phyloP scores from a whole-genome alignment of 1,140 invertebrate genomes.

The Stegodyphus dumicola region DNA sequence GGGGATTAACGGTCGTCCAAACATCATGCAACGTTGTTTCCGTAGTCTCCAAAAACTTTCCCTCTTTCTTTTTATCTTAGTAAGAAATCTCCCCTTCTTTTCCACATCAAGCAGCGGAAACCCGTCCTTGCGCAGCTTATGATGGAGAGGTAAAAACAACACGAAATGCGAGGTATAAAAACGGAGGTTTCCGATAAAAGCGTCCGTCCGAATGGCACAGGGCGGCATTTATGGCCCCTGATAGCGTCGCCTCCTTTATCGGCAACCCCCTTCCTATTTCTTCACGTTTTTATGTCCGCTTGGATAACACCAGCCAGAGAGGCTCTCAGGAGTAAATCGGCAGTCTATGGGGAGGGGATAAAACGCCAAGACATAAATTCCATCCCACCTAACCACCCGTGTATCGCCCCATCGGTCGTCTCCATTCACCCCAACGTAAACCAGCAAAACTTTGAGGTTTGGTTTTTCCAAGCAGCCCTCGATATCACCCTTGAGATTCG shows the following conservation, averaged over 20 bases:
- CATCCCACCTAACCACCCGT: neutral
- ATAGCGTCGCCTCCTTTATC: conserved; percentile 14
- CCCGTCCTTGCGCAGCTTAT: too few species aligned
- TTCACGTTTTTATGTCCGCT: neutral
- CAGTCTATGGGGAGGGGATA: neutral
- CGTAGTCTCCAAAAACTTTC: too few species aligned
- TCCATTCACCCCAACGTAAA: too few species aligned
- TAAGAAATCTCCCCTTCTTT: too few species aligned
- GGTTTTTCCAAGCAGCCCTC: too few species aligned
- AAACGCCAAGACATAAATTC: neutral
- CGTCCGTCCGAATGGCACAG: neutral
- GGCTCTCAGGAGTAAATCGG: neutral
- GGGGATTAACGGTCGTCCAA: too few species aligned
- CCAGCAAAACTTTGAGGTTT: too few species aligned
- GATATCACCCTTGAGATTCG: too few species aligned
- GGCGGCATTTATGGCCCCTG: neutral
- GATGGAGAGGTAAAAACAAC: too few species aligned
- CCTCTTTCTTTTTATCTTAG: too few species aligned
- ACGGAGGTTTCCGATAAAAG: neutral
- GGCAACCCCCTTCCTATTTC: neutral
- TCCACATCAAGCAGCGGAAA: too few species aligned
- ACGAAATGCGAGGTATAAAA: conserved; percentile 1
- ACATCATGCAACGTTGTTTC: too few species aligned
- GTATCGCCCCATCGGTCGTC: neutral
- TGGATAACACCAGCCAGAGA: neutral